Evolutionary conservation across 2,797 vertebrate species (phyloP), one percentile per base, ranked within the genome.

Genomic region (Morelia viridis): DNA sequence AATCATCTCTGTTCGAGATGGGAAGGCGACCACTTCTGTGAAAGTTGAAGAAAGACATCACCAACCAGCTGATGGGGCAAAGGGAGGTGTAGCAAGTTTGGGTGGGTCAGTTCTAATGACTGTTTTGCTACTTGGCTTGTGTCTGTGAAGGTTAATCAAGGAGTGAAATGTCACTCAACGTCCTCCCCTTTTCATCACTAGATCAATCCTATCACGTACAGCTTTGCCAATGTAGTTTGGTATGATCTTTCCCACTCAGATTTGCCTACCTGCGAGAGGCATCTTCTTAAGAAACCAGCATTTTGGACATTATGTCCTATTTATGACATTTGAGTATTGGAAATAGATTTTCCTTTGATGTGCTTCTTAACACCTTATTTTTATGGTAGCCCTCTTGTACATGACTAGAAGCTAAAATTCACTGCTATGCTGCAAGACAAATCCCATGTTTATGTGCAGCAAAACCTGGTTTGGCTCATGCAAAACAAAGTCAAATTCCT

Each of bases 31-130:
- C 68, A 84, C 71, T 19, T 22, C 84, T 1, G 92, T 88, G 15
- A 64, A 65, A n/a, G 89, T 92, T 3, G 85, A 71, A 71, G 86
- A 58, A 46, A n/a, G 93, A 15, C 60, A 90, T 9, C 56, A 46
- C 84, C 62, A 24, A 15, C 50, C 22, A 2, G 31, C 31, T 28
- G 9, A 26, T 1, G 10, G 35, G 6, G 2, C 89, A 10, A 62
- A 56, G 4, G 90, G 85, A 35, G 53, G 12, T 1, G n/a, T 46
- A 1, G 8, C 11, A 3, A 50, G 31, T 53, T 46, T 91, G 15
- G 31, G 26, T 0, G 76, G 50, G 2, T 76, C 91, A 0, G 17
- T 61, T 35, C 61, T 88, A 5, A 15, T 89, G 85, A 1, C 71
- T 31, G 46, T 92, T 24, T 6, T 93, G 4, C 41, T 92, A 41